phyloP scores from a whole-genome alignment of 2,888 invertebrate genomes.

The Malachius bipustulatus region DNA sequence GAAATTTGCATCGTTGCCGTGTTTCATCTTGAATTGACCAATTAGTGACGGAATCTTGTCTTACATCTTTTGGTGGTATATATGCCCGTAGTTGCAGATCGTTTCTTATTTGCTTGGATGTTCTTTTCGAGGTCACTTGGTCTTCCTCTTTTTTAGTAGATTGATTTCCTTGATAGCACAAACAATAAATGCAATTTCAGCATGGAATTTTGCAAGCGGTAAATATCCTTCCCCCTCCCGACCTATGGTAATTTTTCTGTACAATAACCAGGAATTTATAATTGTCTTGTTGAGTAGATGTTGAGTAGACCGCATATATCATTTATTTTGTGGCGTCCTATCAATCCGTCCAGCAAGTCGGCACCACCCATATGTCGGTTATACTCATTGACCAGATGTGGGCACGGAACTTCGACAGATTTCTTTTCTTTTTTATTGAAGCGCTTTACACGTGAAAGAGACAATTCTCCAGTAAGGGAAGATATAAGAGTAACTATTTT shows the following conservation, averaged over 20 bases:
- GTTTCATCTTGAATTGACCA: conserved; percentile 7
- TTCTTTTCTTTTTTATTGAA: conserved; percentile 16
- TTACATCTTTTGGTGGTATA: conserved; percentile 12
- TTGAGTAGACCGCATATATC: conserved; percentile 19
- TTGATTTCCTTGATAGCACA: conserved; percentile 9
- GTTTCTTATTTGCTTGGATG: conserved; percentile 8
- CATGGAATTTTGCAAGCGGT: conserved; percentile 8
- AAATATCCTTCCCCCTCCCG: too few species aligned
- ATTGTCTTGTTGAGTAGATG: conserved; percentile 20
- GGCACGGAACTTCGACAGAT: conserved; percentile 19
- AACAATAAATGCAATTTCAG: conserved; percentile 13
- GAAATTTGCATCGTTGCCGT: conserved; percentile 12
- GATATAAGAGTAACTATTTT: conserved; percentile 28
- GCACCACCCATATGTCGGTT: conserved; percentile 24
- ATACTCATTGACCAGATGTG: conserved; percentile 21
- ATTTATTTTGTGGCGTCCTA: conserved; percentile 21
- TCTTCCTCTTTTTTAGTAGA: conserved; percentile 11
- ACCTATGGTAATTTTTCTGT: too few species aligned
- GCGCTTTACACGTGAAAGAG: conserved; percentile 10
- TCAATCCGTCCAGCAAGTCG: conserved; percentile 22
- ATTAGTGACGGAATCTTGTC: conserved; percentile 10
- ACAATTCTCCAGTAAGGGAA: conserved; percentile 27
- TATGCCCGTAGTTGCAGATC: conserved; percentile 6
- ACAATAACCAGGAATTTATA: conserved; percentile 20
- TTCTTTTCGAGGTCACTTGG: conserved; percentile 12